phyloP scores from a whole-genome alignment of 1,140 invertebrate species.

The Microplitis mediator region DNA sequence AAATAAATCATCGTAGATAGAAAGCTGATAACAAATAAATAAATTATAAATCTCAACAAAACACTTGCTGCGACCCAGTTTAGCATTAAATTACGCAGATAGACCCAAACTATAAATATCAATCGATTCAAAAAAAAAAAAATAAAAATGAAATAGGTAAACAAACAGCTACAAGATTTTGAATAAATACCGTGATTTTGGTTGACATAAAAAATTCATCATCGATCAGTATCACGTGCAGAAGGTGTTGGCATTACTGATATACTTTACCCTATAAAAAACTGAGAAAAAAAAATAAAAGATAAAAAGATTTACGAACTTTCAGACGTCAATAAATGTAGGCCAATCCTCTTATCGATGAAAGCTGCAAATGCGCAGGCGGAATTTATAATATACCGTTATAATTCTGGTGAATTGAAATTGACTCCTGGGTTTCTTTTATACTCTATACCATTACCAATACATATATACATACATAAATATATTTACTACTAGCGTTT shows the following conservation, averaged over 20 bases:
- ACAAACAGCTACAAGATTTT: neutral
- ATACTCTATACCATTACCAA: no score
- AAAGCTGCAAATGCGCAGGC: slow-evolving; percentile 12
- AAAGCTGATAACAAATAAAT: no score
- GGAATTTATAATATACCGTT: neutral
- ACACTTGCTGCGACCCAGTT: no score
- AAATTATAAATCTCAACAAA: no score
- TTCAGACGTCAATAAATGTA: slow-evolving; percentile 1
- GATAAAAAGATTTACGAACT: neutral
- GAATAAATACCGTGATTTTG: neutral
- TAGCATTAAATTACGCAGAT: neutral
- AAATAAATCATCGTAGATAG: no score
- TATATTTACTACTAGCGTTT: no score
- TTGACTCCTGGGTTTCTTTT: neutral
- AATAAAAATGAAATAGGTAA: neutral
- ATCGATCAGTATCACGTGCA: neutral
- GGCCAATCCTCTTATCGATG: slow-evolving; percentile 21
- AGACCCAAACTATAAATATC: neutral
- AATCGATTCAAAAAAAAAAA: neutral
- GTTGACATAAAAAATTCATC: neutral
- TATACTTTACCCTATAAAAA: neutral
- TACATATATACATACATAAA: no score
- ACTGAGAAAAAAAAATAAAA: neutral
- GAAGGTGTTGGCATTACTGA: neutral
- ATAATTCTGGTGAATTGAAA: slow-evolving; percentile 2